These are phyloP conservation scores for Meleagris gallopavo DNA, from an alignment of 2,113 vertebrate genomes.

Conservation along the genomic window DNA sequence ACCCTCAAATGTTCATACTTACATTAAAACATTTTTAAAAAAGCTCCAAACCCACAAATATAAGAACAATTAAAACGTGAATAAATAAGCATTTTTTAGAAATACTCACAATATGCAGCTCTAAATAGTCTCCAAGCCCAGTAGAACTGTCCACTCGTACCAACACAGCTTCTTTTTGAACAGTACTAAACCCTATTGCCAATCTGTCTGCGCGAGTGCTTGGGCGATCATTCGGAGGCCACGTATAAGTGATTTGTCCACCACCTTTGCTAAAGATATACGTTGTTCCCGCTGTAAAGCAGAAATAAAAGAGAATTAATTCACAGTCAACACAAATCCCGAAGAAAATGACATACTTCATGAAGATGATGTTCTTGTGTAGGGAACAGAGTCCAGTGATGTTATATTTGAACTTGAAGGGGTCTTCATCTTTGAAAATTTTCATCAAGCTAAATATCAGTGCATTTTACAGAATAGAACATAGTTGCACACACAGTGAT, in stretches of 20 bases:
- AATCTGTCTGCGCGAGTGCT: slow-evolving; percentile 97
- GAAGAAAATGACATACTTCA: background rate
- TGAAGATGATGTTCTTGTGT: background rate
- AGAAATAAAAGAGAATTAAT: slow-evolving; percentile 57
- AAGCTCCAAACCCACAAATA: background rate
- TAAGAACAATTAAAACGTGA: background rate
- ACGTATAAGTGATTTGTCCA: slow-evolving; percentile 97
- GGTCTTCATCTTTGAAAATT: slow-evolving; percentile 39
- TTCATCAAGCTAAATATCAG: slow-evolving; percentile 14
- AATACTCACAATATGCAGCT: slow-evolving; percentile 99
- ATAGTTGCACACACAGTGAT: background rate
- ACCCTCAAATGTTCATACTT: background rate
- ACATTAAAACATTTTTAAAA: background rate
- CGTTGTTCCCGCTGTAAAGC: slow-evolving; percentile 91
- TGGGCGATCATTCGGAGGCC: slow-evolving; percentile 97
- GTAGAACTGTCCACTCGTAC: slow-evolving; percentile 97
- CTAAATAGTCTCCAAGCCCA: slow-evolving; percentile 96
- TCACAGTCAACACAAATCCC: background rate
- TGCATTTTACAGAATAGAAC: slow-evolving; percentile 21
- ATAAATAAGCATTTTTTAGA: background rate
- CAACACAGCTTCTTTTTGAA: slow-evolving; percentile 94
- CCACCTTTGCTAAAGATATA: slow-evolving; percentile 99
- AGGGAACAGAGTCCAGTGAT: background rate
- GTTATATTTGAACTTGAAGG: background rate
- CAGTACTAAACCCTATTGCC: slow-evolving; percentile 97